phyloP scores from a whole-genome alignment of 2,797 vertebrate species.

The Helostoma temminkii region DNA sequence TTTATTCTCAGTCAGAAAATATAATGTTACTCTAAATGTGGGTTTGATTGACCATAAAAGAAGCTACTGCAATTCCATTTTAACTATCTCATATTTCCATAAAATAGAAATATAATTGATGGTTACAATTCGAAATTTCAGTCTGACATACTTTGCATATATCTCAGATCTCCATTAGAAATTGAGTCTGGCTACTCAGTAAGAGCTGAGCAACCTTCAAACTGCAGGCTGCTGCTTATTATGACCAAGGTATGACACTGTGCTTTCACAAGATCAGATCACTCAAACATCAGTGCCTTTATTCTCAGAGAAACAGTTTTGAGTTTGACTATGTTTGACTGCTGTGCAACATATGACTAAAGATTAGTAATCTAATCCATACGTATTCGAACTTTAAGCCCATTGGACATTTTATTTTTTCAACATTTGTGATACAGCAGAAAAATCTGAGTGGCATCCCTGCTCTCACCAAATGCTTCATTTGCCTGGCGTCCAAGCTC shows the following conservation, averaged over 20 bases:
- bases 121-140: no score
- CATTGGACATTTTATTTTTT: neutral
- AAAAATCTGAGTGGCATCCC: neutral
- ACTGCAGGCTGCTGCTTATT: no score
- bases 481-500: no score
- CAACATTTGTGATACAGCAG: slow-evolving; percentile 6
- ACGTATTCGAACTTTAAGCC: neutral
- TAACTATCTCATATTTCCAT: no score
- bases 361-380: slow-evolving; percentile 7
- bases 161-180: neutral
- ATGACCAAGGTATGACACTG: no score
- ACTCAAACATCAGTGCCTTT: neutral
- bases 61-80: no score
- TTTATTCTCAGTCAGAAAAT: no score
- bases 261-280: no score
- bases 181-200: neutral
- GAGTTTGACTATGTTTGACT: neutral
- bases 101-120: no score
- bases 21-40: no score
- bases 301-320: neutral
- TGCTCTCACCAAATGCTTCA: no score
- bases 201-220: neutral
- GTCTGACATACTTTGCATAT: neutral
- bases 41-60: no score
- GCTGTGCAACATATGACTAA: neutral